Base-by-base conservation (phyloP, 2,113 vertebrate species). In the Lagopus muta region DNA sequence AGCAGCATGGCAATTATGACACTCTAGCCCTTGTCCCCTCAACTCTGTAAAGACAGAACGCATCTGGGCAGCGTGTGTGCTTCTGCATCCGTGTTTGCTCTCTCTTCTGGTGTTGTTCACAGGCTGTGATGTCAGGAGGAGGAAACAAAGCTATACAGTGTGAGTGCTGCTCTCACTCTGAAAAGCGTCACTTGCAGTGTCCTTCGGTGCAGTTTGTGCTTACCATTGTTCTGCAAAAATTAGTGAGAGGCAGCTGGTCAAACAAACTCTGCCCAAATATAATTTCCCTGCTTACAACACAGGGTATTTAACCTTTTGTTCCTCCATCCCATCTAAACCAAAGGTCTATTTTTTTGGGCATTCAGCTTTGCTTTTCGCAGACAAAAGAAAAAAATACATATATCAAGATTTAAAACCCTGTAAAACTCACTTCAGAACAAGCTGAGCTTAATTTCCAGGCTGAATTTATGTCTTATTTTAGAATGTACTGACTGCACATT, bases 361-460 rank as follows among this genome's bases (percentile, higher is more conserved):
- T 24, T 86, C 34, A 81, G 12, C 34, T 18, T 82, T 92, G 79
- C 16, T 74, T 86, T 73, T 86, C 12, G 7, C 27, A 86, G 30
- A 8, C 1, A 61, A 42, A 12, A 25, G 32, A 48, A 78, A 43
- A 66, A 60, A 54, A 25, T 30, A 28, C 28, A 54, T 28, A 28
- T 54, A 54, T 30, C 27, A 54, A 27, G 6, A 62, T 43, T 36
- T 60, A 77, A 70, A 47, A 3, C 12, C 13, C 10, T 57, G 32
- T 19, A 82, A 93, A 93, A 52, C 43, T 88, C 36, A 40, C 55
- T 94, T 95, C 57, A 85, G 62, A 92, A 94, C 89, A n/a, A 92
- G 20, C 30, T 67, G 57, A 85, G 64, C n/a, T 38, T 72, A 54
- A 79, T 90, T 19, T 69, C 57, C 32, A 75, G 69, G 28, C n/a